phyloP scores from a whole-genome alignment of 2,797 vertebrate species.

The Sebastes nivosus region DNA sequence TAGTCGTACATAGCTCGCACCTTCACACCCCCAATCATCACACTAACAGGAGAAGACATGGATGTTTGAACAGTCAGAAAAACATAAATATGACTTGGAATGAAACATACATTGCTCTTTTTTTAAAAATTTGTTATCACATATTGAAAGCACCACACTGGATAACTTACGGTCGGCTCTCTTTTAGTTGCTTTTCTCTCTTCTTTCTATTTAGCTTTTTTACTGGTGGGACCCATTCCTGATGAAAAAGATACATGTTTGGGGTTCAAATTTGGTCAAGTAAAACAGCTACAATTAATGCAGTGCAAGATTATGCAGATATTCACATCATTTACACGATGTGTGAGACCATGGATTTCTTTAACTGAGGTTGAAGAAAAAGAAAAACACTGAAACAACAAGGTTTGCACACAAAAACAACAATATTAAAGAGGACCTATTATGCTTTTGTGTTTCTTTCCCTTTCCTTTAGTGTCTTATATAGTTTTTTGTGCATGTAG shows the following conservation, averaged over 20 bases:
- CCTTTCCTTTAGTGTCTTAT: too few relatives aligned
- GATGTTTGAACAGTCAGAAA: background rate
- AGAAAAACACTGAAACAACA: background rate
- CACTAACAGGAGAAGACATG: constrained; percentile 58
- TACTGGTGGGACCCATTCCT: constrained; percentile 86
- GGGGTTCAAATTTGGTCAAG: background rate
- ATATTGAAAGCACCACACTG: background rate
- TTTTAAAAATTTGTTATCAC: background rate
- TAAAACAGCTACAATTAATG: background rate
- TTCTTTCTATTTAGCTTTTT: constrained; percentile 84
- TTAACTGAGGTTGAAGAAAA: background rate
- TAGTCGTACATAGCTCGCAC: constrained; percentile 85
- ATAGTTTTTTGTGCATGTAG: too few relatives aligned
- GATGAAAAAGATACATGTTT: constrained; percentile 9
- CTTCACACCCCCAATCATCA: constrained; percentile 86
- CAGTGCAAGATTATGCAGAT: background rate
- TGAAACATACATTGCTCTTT: background rate
- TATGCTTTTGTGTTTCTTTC: too few relatives aligned
- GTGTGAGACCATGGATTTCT: background rate
- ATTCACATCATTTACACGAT: background rate
- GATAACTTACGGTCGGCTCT: constrained; percentile 69
- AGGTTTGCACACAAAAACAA: background rate
- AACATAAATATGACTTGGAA: background rate
- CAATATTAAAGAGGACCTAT: background rate
- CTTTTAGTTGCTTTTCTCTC: constrained; percentile 70